Evolutionary conservation across 2,113 vertebrate species (phyloP), one percentile per base, ranked within the genome.

Genomic region (Rhodinocichla rosea): DNA sequence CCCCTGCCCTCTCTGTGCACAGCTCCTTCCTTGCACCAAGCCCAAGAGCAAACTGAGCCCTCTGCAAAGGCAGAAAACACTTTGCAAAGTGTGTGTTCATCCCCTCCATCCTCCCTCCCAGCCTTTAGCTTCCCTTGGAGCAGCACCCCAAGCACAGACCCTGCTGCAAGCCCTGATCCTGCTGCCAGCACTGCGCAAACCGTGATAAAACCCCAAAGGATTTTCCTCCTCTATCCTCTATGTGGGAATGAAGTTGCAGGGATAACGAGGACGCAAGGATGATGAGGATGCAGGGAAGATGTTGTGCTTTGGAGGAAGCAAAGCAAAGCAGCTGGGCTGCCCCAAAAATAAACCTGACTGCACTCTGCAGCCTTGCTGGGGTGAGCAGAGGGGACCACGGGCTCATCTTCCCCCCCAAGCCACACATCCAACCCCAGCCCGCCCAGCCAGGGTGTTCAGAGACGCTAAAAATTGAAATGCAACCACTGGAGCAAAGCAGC

Each of bases 71-170:
- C 27, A 56, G 35, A 39, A 30, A 37, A 1, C 21, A 1, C 67
- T 45, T 55, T 16, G 21, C 49, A 35, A 64, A 62, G 55, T 0
- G 0, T 3, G 12, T 21, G n/a, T 7, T 22, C 52, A 10, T 8
- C 60, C 42, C 40, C 6, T 6, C 76, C 76, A 5, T 1, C 35
- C 37, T 32, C 81, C 40, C 1, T 2, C n/a, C 42, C 37, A 22
- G 11, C 7, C 33, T 65, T 23, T 0, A 13, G 30, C 49, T 20
- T 21, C 57, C 63, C 7, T 0, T 1, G n/a, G 23, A 52, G 57
- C 59, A 23, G 4, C 56, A 57, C 22, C 65, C 40, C 3, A 0
- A 33, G 69, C 60, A 44, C 4, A 1, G 52, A 23, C 16, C 53
- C 59, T 23, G 70, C 53, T 37, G 45, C 62, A 9, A n/a, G 18